Evolutionary conservation across 2,113 vertebrate genomes (phyloP), one percentile per base, ranked within the genome.

Genomic region (Catagonus wagneri): DNA sequence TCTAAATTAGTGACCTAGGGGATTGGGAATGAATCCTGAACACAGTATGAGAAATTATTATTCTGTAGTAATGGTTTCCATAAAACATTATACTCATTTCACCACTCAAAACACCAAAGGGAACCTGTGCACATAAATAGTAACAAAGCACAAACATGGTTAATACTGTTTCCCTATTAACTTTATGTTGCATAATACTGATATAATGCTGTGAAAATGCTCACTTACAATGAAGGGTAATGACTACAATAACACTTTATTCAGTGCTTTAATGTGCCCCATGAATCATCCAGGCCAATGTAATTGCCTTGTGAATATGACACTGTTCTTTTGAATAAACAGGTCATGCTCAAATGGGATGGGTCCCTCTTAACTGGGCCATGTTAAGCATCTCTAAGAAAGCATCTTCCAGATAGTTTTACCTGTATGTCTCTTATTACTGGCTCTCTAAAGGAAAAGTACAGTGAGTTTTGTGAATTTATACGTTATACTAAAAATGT

Each of bases 291-390:
- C n/a, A 94, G 63, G 68, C 90, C 88, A 94, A 79, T 76, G 44
- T 97, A 96, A 96, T 94, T 96, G 85, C 81, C 83, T 79, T 95
- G 93, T 95, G 97, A 94, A 85, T 93, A 92, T 94, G 85, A 83
- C 90, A 96, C 83, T 75, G n/a, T 80, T n/a, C n/a, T n/a, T n/a
- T n/a, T 94, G 84, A 88, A 89, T 84, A 97, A 97, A 95, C 29
- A 94, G 76, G 84, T 96, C 90, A 83, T 80, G 72, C 39, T 60
- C 88, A 94, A 91, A 93, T 93, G 71, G 71, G 89, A 90, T 79
- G 36, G 2, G 34, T 85, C 61, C 74, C 81, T 85, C 76, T 76
- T 72, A 95, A 89, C 79, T 54, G 74, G 60, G 44, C 76, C 79
- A 81, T 34, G 34, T 19, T 96, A 93, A 72, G 19, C 27, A 69